Evolutionary conservation across 2,797 vertebrate genomes (phyloP), one percentile per base, ranked within the genome.

Genomic region (Enteromius paludinosus): DNA sequence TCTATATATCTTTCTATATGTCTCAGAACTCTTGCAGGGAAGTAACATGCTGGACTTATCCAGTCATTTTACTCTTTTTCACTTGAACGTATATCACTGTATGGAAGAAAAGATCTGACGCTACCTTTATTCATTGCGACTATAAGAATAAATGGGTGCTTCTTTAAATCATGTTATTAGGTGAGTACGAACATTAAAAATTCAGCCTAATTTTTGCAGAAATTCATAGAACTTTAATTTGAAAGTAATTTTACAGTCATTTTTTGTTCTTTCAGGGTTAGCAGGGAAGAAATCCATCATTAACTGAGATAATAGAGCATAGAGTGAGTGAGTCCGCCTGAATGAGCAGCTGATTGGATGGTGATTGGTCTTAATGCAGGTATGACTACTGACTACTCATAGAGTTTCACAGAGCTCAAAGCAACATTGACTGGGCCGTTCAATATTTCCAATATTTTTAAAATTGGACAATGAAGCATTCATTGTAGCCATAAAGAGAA

Each of bases 311-410:
- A 70, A 59, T 59, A 45, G 17, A 62, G 25, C 68, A 61, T 20
- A 15, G 17, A 47, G 78, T 61, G 52, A 71, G 38, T 3, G 25
- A 61, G 18, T 61, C 1, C 5, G 33, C 25, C 20, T 80, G 14
- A 52, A 66, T 78, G 6, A 38, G 61, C 12, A 52, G 62, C 76
- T 78, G 28, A 80, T 61, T 71, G 20, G 25, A 61, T 18, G 12
- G 38, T 23, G 25, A 61, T 33, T 80, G 35, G 17, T 71, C 18
- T 61, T 33, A 70, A 52, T 5, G 17, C 38, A 79, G 38, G 52
- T 79, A n/a, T 33, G 38, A 56, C 10, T 2, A 69, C 23, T 18
- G 23, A 2, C 56, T 1, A 5, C 70, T 33, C 28, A 45, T 17
- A 70, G 15, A 76, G 41, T 64, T 20, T 33, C 10, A 65, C 18